phyloP scores from a whole-genome alignment of 1,140 invertebrate species.

The Panagrolaimus sp. region DNA sequence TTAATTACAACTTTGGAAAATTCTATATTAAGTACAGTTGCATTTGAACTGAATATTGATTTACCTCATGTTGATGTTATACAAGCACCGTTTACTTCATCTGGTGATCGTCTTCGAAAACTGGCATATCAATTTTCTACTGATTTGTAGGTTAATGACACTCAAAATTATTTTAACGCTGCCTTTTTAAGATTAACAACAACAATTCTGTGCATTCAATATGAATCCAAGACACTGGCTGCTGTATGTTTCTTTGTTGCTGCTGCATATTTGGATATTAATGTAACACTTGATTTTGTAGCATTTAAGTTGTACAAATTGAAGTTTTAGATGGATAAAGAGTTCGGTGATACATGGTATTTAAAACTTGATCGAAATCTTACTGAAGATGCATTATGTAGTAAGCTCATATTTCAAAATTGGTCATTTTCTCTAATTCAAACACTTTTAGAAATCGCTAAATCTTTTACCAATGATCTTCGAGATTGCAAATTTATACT shows the following conservation, averaged over 20 bases:
- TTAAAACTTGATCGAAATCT: too few relatives aligned
- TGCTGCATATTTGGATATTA: not conserved
- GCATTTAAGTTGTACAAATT: too few relatives aligned
- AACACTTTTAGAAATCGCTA: too few relatives aligned
- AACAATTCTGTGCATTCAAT: not conserved
- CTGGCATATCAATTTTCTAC: not conserved
- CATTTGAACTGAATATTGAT: not conserved
- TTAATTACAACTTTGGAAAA: not conserved
- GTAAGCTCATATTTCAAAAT: too few relatives aligned
- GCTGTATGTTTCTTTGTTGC: not conserved
- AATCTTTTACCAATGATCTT: too few relatives aligned
- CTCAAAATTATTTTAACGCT: not conserved
- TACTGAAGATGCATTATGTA: too few relatives aligned
- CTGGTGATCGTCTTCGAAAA: not conserved
- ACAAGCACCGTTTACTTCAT: not conserved
- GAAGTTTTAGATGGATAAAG: too few relatives aligned
- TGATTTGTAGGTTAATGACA: not conserved
- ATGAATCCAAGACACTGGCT: not conserved
- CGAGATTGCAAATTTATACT: too few relatives aligned
- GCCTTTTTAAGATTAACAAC: not conserved
- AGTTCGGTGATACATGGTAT: too few relatives aligned
- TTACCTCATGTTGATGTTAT: slow-evolving; percentile 1
- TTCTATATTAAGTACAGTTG: not conserved
- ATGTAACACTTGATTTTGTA: not conserved
- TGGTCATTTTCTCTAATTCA: too few relatives aligned